Evolutionary conservation across 2,888 invertebrate species (phyloP).

Genomic region (Drosophila bunnanda): DNA sequence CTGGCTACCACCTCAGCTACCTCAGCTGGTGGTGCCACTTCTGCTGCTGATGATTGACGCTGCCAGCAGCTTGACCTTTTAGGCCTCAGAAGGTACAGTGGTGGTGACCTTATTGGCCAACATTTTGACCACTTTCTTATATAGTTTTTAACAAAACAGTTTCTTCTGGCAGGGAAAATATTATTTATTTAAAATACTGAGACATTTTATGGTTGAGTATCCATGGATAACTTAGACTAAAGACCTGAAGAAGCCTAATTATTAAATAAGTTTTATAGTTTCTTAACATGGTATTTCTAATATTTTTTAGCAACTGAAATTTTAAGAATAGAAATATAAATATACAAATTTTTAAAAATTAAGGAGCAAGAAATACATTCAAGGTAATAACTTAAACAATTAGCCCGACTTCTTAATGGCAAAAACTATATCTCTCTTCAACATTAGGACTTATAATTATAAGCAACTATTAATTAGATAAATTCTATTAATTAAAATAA

Average conservation of each 20-base stretch:
- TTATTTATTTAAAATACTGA: not conserved
- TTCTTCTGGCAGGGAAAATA: not conserved
- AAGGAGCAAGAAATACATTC: too few species aligned
- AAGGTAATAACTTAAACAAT: not conserved
- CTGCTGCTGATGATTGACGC: slow-evolving; percentile 48
- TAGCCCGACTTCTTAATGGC: accelerated
- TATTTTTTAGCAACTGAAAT: too few species aligned
- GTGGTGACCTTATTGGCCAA: not conserved
- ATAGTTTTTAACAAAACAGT: not conserved
- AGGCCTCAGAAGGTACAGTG: slow-evolving; percentile 49
- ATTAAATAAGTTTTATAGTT: not conserved
- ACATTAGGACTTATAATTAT: not conserved
- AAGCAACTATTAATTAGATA: not conserved
- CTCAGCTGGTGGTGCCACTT: slow-evolving; percentile 22
- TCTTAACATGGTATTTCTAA: not conserved
- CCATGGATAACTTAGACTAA: not conserved
- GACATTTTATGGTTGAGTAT: not conserved
- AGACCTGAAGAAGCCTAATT: not conserved
- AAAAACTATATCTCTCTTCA: not conserved
- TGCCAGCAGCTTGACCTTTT: slow-evolving; percentile 68
- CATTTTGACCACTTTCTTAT: not conserved
- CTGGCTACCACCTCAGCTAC: slow-evolving; percentile 21
- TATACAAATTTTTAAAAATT: too few species aligned
- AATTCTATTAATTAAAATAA: not conserved
- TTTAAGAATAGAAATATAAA: too few species aligned